Evolutionary conservation across 2,797 vertebrate species (phyloP).

Genomic region (Manis crassicaudata): DNA sequence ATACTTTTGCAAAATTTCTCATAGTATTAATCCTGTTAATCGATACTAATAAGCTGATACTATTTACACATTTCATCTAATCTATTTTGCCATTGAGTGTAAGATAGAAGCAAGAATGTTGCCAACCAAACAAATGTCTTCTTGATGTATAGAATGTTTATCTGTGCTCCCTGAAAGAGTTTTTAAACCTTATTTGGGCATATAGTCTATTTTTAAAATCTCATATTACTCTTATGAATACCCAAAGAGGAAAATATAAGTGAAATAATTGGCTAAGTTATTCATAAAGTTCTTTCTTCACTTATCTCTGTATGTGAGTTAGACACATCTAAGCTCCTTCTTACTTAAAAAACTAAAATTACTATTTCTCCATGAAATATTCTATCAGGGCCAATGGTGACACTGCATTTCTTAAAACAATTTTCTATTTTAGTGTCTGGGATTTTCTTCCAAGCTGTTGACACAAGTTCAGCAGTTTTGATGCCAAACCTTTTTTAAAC

Average conservation of each 20-base stretch:
- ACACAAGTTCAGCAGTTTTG: constrained; percentile 2
- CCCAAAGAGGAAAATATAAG: background rate
- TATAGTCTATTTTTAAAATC: background rate
- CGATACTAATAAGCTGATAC: background rate
- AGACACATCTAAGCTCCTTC: background rate
- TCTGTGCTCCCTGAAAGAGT: background rate
- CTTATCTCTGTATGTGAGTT: background rate
- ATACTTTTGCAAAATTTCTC: background rate
- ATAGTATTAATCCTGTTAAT: constrained; percentile 9
- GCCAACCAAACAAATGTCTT: background rate
- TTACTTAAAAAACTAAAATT: background rate
- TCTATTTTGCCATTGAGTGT: background rate
- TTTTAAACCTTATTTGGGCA: background rate
- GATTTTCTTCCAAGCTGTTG: background rate
- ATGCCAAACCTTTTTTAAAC: background rate
- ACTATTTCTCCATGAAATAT: background rate
- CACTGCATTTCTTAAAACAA: background rate
- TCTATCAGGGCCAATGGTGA: background rate
- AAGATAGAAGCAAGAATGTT: background rate
- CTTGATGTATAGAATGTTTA: background rate
- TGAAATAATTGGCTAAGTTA: background rate
- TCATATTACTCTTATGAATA: background rate
- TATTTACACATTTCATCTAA: background rate
- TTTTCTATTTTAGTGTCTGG: background rate
- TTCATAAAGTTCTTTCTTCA: background rate